Evolutionary conservation across 2,797 vertebrate genomes (phyloP).

Genomic region (Microchirus variegatus): DNA sequence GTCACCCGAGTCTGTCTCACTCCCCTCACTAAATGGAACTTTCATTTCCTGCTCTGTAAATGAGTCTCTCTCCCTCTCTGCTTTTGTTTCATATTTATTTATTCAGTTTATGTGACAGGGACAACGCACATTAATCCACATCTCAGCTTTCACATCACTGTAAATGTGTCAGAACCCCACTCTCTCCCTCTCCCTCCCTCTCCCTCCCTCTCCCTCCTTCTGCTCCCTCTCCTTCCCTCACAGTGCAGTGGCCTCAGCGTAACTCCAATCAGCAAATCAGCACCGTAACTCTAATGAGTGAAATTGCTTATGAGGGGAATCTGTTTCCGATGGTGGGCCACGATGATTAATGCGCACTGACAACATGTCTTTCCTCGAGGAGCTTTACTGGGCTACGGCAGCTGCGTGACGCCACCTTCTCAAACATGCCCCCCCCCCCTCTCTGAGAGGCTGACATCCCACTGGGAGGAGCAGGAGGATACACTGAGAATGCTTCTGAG

Average conservation of each 20-base stretch:
- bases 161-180: conserved; percentile 63
- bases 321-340: conserved; percentile 75
- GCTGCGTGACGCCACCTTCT: conserved; percentile 75
- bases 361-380: conserved; percentile 80
- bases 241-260: conserved; percentile 56
- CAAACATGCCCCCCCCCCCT: conserved; percentile 56
- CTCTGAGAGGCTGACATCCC: conserved; percentile 59
- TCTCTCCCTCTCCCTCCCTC: conserved; percentile 12
- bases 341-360: conserved; percentile 81
- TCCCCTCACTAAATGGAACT: conserved; percentile 66
- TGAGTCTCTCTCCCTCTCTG: conserved; percentile 41
- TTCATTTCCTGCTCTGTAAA: conserved; percentile 75
- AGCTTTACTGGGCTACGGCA: conserved; percentile 72
- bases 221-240: conserved; percentile 47
- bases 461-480: conserved; percentile 58
- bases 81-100: conserved; percentile 76
- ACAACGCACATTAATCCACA: conserved; percentile 77
- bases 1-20: conserved; percentile 52
- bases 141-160: conserved; percentile 73
- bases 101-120: conserved; percentile 75
- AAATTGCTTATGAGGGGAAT: conserved; percentile 83
- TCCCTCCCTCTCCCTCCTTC: conserved; percentile 4
- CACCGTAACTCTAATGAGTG: conserved; percentile 77
- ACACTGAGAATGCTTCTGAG: conserved; percentile 55
- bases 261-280: conserved; percentile 74